Base-by-base conservation (phyloP, 2,888 invertebrate species). In the Perithous albicinctus region DNA sequence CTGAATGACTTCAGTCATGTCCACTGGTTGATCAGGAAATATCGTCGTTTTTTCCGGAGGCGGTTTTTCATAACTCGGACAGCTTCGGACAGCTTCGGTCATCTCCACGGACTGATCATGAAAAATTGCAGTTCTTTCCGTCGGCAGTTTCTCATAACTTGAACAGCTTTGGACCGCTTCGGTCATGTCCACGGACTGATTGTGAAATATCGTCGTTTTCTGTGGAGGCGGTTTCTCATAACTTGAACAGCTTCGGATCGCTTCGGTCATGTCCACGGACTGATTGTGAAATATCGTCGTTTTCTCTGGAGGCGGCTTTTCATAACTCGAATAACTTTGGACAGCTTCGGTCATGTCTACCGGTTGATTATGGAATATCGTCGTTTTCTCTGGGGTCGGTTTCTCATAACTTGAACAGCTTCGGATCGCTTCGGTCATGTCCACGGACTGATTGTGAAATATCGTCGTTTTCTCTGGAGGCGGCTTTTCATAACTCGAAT, bases 321-420 rank as follows among this genome's bases (percentile, higher is more conserved):
- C 29, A 29, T 26, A 54, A 54, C 1, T 54, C n/a, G 8, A 5
- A 12, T 12, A 10, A 26, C 4, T 54, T n/a, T 8, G 12, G n/a
- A 54, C 5, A 4, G 12, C 74, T 23, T 48, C 8, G 66, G 85
- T 84, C 7, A 86, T 54, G 70, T 84, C 29, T 35, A 69, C 61
- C 8, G 77, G 38, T 38, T 61, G 51, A 26, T 77, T 38, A 8
- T 61, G 48, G 26, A 70, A 77, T 15, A 70, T 56, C 7, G 15
- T 56, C 15, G 56, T 15, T 56, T 56, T 56, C 7, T 56, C 56
- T 12, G n/a, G 15, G 1, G 26, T 29, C 6, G 1, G 7, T 4
- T 56, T 26, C n/a, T 56, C 15, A 29, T 15, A 15, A 32, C 6
- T 56, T 56, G 4, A 8, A 12, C 10, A 10, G 12, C 12, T 23